Evolutionary conservation across 2,113 vertebrate genomes (phyloP), one percentile per base, ranked within the genome.

Genomic region (Eleginops maclovinus): DNA sequence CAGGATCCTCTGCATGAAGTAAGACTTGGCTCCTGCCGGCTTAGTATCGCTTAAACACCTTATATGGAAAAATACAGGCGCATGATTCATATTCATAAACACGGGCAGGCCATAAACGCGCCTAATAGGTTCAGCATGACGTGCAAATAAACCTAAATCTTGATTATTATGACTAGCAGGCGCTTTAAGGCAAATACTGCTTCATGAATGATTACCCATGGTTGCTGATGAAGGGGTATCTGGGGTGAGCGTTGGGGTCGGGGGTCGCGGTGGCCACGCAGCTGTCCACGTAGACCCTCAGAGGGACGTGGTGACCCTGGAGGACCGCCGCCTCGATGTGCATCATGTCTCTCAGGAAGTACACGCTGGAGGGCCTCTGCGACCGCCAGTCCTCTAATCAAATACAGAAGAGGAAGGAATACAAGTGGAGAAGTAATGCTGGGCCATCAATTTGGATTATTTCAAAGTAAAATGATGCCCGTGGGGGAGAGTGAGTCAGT

Each of bases 11-110:
- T 73, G 81, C 78, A 92, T 73, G 83, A 94, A 95, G 79, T 58
- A 88, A 51, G 93, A 94, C 63, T 84, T 82, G 63, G 87, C 78
- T 50, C 89, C 89, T 0, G 91, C 90, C 84, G 89, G 61, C 80
- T 85, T 90, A n/a, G 81, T 66, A 26, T 93, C 92, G 4, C n/a
- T 71, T 24, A 94, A 76, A 89, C 94, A 94, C 81, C 94, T 95
- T 72, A 43, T 15, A 76, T 22, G 53, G 43, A 5, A 50, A 67
- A 51, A 50, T 0, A 22, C 7, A 21, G 13, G 21, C 2, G 1
- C 7, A 21, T 16, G 46, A 67, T 16, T 61, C 63, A 68, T 6
- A 55, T 31, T 53, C 24, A 16, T 13, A 55, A 51, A 61, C 36
- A 24, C 46, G n/a, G 64, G 19, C 24, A 2, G 51, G 53, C 69